Percentiles rank a stretch among this genome's conserved stretches.
Evolutionary conservation across 2,797 vertebrate species (phyloP).

Genomic region (Amblyopsis hoosieri): DNA sequence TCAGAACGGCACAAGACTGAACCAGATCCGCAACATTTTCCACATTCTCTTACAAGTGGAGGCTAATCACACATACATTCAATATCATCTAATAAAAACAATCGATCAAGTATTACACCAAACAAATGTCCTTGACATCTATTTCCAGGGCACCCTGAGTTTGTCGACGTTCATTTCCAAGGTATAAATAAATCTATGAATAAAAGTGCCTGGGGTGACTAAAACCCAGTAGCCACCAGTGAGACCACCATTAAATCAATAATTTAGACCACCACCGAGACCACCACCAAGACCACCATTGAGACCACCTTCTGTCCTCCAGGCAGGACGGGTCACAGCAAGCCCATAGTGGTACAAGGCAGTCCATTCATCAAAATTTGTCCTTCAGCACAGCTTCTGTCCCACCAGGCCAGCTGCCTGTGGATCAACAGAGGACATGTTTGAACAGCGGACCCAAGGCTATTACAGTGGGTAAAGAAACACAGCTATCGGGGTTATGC

Average conservation of each 20-base stretch:
- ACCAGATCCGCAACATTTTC: too few relatives aligned
- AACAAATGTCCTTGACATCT: not conserved
- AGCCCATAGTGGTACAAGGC: slow-evolving; percentile 35
- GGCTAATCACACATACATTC: too few relatives aligned
- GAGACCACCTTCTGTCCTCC: slow-evolving; percentile 36
- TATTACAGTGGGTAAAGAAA: slow-evolving; percentile 38
- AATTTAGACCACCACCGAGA: too few relatives aligned
- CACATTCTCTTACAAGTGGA: too few relatives aligned
- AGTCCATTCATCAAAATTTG: slow-evolving; percentile 63
- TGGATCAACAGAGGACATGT: slow-evolving; percentile 65
- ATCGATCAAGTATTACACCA: not conserved
- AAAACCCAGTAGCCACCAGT: slow-evolving; percentile 39
- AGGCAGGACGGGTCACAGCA: slow-evolving; percentile 48
- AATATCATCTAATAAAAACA: not conserved
- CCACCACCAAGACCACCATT: slow-evolving; percentile 16
- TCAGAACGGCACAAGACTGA: too few relatives aligned
- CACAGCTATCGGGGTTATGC: slow-evolving; percentile 24
- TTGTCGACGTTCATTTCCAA: slow-evolving; percentile 9
- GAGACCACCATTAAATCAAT: not conserved
- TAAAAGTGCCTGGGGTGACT: not conserved
- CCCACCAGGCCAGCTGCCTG: slow-evolving; percentile 42
- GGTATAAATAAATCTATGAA: slow-evolving; percentile 13
- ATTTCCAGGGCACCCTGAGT: slow-evolving; percentile 10
- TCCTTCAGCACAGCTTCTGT: slow-evolving; percentile 55
- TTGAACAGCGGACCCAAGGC: slow-evolving; percentile 65